Base-by-base conservation (phyloP, 2,797 vertebrate species). In the Erethizon dorsatum region DNA sequence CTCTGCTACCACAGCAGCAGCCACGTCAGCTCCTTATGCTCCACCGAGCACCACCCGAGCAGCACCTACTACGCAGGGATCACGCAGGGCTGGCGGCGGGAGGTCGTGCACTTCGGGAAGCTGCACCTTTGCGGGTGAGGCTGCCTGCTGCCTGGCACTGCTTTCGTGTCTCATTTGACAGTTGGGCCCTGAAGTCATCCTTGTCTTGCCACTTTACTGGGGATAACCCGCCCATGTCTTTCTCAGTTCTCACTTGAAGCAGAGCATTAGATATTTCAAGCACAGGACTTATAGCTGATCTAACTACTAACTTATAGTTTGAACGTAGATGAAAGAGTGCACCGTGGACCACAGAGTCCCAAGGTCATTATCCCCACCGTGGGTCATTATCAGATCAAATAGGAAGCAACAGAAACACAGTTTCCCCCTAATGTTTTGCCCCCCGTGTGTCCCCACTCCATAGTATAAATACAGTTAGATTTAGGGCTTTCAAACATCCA, bases 81-180 rank as follows among this genome's bases (percentile, higher is more conserved):
- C 50, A 99, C 99, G 22, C 99, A 99, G 97, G 99, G 99, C 97
- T 99, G 99, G 99, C 99, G 99, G 97, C 99, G 99, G 96, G 99
- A 99, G 94, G 99, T 99, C 50, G 99, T 99, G 98, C 99, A 99
- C 96, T 99, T 99, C 0, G 99, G 99, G 93, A 99, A 99, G 95
- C 99, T 99, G 91, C 99, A 99, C 45, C 99, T 99, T 57, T 99
- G 99, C 83, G 99, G 99, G 99, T 99, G 98, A 99, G 99, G 88
- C 73, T 82, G 50, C 73, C 83, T 20, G 12, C 47, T 6, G 18
- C 73, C 83, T 69, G 41, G 22, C 45, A 12, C 56, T 26, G 1
- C 31, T 31, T 82, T 26, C 65, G 0, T 15, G 75, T 67, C 61
- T 5, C 57, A 6, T 1, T 78, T 83, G 93, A 14, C 0, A 65